These are phyloP conservation scores for Tanypteryx hageni DNA, from an alignment of 2,888 invertebrate genomes.

Conservation along the genomic window DNA sequence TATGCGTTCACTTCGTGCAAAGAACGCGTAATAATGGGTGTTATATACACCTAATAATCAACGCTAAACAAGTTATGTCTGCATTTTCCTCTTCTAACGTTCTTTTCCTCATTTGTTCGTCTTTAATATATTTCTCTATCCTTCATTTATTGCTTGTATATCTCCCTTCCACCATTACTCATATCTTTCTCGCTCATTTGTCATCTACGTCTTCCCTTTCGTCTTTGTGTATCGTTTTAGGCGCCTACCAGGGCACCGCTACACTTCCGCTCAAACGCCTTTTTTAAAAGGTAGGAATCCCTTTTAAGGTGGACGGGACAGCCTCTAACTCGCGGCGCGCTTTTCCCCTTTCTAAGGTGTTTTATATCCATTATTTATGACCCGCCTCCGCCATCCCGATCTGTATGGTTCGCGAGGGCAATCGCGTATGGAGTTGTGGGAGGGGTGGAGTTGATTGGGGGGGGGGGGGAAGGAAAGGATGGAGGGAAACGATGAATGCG, in stretches of 20 bases:
- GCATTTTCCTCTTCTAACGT: too few species aligned
- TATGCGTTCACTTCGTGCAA: too few species aligned
- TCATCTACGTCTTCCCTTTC: neutral
- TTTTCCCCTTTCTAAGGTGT: neutral
- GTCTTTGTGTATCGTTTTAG: neutral
- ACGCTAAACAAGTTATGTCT: too few species aligned
- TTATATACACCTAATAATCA: too few species aligned
- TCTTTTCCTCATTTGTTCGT: too few species aligned
- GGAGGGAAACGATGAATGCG: neutral
- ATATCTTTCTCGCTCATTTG: neutral
- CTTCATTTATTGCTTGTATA: too few species aligned
- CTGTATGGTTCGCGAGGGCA: neutral
- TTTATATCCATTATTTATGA: constrained; percentile 30
- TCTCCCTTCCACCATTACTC: neutral
- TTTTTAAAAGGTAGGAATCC: neutral
- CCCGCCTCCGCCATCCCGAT: neutral
- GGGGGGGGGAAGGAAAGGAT: too few species aligned
- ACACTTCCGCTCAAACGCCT: neutral
- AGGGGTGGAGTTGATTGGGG: too few species aligned
- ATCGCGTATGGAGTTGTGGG: neutral
- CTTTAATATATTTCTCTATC: too few species aligned
- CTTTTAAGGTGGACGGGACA: neutral
- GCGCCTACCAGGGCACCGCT: neutral
- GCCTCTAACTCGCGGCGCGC: neutral
- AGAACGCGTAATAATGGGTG: too few species aligned